Conservation (phyloP, 2,888 invertebrate species). For the Drosophila cyrtoloma region DNA sequence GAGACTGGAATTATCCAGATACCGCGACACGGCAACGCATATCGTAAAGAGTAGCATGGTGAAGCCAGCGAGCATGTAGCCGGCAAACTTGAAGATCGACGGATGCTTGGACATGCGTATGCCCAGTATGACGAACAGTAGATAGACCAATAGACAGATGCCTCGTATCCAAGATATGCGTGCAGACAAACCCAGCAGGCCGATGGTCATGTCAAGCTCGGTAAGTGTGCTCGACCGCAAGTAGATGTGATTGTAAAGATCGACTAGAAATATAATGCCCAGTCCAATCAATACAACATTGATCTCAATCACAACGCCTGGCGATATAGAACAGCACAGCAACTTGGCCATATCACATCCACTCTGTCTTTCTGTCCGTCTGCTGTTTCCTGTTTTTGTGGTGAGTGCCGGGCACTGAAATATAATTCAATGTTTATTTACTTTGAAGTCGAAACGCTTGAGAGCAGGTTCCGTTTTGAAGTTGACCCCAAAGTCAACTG, state of each 20-base stretch:
- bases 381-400: not conserved
- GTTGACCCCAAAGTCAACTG: conserved; percentile 56
- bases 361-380: not conserved
- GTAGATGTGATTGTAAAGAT: conserved; percentile 44
- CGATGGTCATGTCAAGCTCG: not conserved
- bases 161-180: conserved; percentile 40
- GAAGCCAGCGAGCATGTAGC: conserved; percentile 34
- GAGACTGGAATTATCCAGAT: not conserved
- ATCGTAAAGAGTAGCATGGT: conserved; percentile 24
- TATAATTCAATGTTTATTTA: conserved; percentile 53
- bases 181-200: conserved; percentile 2
- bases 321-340: conserved; percentile 29
- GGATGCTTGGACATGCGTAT: conserved; percentile 36
- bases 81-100: conserved; percentile 16
- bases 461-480: conserved; percentile 41
- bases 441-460: conserved; percentile 63
- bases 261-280: conserved; percentile 45
- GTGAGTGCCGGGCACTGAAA: conserved; percentile 13
- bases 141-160: conserved; percentile 6
- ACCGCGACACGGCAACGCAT: conserved; percentile 38
- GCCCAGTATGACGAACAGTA: conserved; percentile 41
- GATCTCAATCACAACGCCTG: conserved; percentile 43
- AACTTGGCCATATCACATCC: conserved; percentile 16
- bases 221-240: conserved; percentile 5
- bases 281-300: conserved; percentile 45